Evolutionary conservation across 2,888 invertebrate genomes (phyloP), one percentile per base, ranked within the genome.

Genomic region (Strigamia maritima): DNA sequence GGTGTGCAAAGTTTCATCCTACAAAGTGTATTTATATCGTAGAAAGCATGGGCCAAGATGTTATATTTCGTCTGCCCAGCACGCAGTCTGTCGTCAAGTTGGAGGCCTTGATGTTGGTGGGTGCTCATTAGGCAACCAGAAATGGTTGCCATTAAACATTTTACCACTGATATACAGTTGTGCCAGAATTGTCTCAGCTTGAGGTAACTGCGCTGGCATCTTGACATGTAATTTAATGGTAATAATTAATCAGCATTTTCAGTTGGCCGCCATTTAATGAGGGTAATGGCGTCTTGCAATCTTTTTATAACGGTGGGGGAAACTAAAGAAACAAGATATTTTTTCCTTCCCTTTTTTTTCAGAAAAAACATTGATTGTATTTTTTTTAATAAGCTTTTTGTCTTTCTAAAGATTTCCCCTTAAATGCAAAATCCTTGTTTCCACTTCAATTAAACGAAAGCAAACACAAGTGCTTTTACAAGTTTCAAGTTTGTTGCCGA

Each of bases 11-110:
- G 8, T 65, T 65, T 65, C 60, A 22, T 24, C 60, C 60, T 65
- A 65, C 60, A n/a, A 65, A 65, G 60, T 65, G 60, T 65, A 65
- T 65, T 65, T 65, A 65, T 65, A 65, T 65, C 60, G 60, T 19
- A 22, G 22, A 65, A 22, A 65, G 60, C 60, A 19, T 65, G 60
- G 60, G 60, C 60, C 60, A 22, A 65, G 60, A 65, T 22, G 60
- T 65, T 65, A 65, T 65, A 65, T 65, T 65, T 65, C 60, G 60
- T 65, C 22, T 65, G 22, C 60, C 22, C 60, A 65, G 60, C 60
- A 65, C 60, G 60, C 60, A 16, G 60, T 65, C 60, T 65, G 60
- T 65, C 60, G 60, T 65, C 60, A 19, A 65, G 22, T 65, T 24
- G 12, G 22, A 22, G 60, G 60, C 60, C 60, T 65, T 24, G 60